Base-by-base conservation (phyloP, 2,888 invertebrate genomes). In the Trachelus tabidus region DNA sequence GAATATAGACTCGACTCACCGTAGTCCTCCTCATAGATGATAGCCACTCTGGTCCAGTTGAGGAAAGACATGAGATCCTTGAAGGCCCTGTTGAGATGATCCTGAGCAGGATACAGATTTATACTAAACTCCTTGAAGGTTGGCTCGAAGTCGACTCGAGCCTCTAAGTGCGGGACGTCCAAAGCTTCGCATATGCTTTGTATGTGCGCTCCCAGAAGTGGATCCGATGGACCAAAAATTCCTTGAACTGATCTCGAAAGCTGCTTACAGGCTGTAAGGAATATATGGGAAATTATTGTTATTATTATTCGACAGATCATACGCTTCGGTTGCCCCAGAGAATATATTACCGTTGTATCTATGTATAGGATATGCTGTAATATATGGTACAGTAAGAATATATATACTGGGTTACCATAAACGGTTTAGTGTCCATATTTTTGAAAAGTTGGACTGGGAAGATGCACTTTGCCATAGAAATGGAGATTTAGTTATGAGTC, bases 1-100 rank as follows among this genome's bases (percentile, higher is more conserved):
- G 6, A 40, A 40, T 74, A 37, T 33, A 68, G 68, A n/a, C 23
- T 33, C n/a, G 56, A 87, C 94, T 93, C 89, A 97, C 97, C 97
- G 89, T 95, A 95, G 86, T 98, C 97, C 87, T 98, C 97, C 89
- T 99, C 98, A 89, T 98, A 98, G 73, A 99, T 95, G 77, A 99
- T 96, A 0, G 97, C 98, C 87, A 98, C 97, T 89, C 96, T 95
- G 3, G 97, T 97, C 98, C 98, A 98, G 90, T 97, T 97, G 80
- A 98, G 94, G 90, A 97, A 97, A 12, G 94, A 93, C 91, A 98
- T 96, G 83, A 98, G 94, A 88, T 98, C 98, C 79, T 95, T 94
- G 92, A 97, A 97, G 0, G 97, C 97, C 89, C 94, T 94, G 89
- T 97, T 96, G 90, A 98, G 94, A 83, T 96, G 93, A 78, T 95